Evolutionary conservation across 2,888 invertebrate genomes (phyloP), one percentile per base, ranked within the genome.

Genomic region (Lacanobia oleracea): DNA sequence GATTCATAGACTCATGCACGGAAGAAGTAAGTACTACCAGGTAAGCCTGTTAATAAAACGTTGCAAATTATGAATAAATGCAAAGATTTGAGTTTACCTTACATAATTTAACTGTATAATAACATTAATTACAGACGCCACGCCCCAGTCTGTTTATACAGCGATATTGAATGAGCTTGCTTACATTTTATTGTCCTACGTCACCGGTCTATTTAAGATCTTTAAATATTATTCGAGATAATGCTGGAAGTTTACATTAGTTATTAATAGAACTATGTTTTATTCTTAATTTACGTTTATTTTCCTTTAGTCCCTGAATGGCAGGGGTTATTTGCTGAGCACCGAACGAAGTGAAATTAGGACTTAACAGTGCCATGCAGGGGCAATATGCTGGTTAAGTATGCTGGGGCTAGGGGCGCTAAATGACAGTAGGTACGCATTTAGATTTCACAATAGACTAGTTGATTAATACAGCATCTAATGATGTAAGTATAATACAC

Each of bases 121-220:
- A 12, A 48, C 1, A 16, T 45, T 48, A 37, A 40, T 73, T 51
- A 33, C 21, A 8, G 48, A 40, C 18, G 23, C 21, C 74, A 40
- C 27, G 8, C 33, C 37, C 27, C 37, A 18, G 40, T 48, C 18
- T 76, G 27, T 72, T 76, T 66, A 48, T 12, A 40, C 6, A 8
- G 67, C 12, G 18, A 40, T 72, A 54, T 76, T 72, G 54, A 72
- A 76, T 66, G 76, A 67, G 48, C 12, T 67, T 40, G 54, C 67
- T 40, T 56, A 45, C 43, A 23, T 53, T 51, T 16, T 37, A 66
- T 54, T 65, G 53, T 40, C 21, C 6, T 54, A 75, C 37, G 14
- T 62, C n/a, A n/a, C n/a, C 23, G 14, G 5, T 12, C 53, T 72
- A 45, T 45, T 23, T 18, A 62, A 37, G 33, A 63, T 45, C n/a